Conservation (phyloP, 2,888 invertebrate genomes). For the Cosmopolites sordidus region DNA sequence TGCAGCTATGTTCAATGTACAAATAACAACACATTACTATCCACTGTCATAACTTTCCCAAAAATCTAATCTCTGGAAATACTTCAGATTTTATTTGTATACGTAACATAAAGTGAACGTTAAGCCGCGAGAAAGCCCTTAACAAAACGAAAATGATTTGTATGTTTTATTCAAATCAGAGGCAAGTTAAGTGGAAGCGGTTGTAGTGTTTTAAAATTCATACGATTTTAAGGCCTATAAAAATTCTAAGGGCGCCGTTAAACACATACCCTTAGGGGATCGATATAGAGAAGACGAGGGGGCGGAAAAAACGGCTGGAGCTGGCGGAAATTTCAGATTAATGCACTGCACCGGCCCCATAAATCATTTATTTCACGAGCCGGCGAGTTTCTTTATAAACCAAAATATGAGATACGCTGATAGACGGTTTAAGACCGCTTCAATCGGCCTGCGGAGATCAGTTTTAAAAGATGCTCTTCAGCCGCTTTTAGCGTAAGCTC, state of each 20-base stretch:
- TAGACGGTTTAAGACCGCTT: slow-evolving; percentile 32
- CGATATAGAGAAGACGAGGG: not conserved
- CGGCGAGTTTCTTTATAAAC: slow-evolving; percentile 22
- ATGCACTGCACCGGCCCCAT: slow-evolving; percentile 17
- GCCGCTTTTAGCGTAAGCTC: no score
- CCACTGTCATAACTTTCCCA: no score
- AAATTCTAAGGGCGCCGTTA: slow-evolving; percentile 15
- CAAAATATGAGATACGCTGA: slow-evolving; percentile 23
- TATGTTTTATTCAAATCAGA: slow-evolving; percentile 1
- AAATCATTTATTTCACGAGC: slow-evolving; percentile 31
- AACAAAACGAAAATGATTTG: not conserved
- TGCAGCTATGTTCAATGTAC: no score
- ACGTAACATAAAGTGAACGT: no score
- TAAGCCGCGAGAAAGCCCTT: no score
- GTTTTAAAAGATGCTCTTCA: slow-evolving; percentile 8
- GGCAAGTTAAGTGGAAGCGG: not conserved
- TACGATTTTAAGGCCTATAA: slow-evolving; percentile 11
- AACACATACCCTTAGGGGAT: slow-evolving; percentile 11
- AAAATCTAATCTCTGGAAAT: no score
- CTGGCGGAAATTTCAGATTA: slow-evolving; percentile 1
- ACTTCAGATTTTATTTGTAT: no score
- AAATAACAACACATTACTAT: no score
- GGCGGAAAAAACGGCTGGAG: not conserved
- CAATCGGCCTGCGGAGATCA: slow-evolving; percentile 29
- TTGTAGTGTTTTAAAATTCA: slow-evolving; percentile 10